Evolutionary conservation across 1,140 invertebrate species (phyloP).

Genomic region (Belonocnema kinseyi): DNA sequence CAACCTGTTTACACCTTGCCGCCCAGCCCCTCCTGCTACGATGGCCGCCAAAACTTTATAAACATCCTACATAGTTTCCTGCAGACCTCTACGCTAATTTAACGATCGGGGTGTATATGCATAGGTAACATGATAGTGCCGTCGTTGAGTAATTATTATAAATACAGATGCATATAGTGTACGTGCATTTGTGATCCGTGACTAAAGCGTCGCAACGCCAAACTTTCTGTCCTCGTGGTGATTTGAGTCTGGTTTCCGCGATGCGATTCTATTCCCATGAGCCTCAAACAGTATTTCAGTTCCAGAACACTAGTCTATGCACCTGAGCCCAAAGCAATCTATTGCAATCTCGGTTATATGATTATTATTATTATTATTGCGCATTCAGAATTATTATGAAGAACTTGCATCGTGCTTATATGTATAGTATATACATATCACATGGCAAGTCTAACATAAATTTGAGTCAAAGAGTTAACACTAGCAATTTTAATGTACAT

Average conservation of each 20-base stretch:
- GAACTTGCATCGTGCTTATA: no score
- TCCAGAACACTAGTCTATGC: background rate
- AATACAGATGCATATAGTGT: background rate
- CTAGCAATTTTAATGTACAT: no score
- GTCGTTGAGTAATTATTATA: background rate
- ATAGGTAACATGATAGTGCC: slow-evolving; percentile 3
- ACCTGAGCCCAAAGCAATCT: slow-evolving; percentile 18
- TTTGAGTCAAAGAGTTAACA: no score
- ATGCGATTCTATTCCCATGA: slow-evolving; percentile 2
- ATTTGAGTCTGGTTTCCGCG: slow-evolving; percentile 14
- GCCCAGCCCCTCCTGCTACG: background rate
- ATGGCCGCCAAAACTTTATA: background rate
- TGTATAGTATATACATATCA: no score
- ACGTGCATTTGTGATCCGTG: slow-evolving; percentile 3
- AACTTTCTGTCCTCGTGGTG: background rate
- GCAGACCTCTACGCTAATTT: background rate
- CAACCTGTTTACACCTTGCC: slow-evolving; percentile 11
- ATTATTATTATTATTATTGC: no score
- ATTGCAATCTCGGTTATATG: background rate
- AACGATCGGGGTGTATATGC: background rate
- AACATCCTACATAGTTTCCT: background rate
- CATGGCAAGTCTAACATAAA: no score
- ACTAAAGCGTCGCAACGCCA: slow-evolving; percentile 6
- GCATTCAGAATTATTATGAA: no score
- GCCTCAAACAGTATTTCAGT: slow-evolving; percentile 11